Evolutionary conservation across 2,888 invertebrate species (phyloP), one percentile per base, ranked within the genome.

Genomic region (Cheilosia grossa): DNA sequence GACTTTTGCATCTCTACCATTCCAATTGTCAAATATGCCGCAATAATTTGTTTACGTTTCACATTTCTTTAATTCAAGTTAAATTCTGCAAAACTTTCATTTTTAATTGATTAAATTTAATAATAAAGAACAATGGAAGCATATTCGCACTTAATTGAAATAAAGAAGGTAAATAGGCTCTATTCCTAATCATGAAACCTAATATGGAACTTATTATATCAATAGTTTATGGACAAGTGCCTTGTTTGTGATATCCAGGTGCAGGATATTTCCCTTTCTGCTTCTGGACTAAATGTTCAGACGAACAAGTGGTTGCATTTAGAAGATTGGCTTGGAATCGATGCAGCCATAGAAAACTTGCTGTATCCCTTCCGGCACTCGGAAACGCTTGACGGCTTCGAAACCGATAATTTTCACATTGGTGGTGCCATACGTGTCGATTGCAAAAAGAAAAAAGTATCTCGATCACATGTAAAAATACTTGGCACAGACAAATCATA

Each of bases 251-350:
- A 85, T 64, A 72, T 85, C 2, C 74, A 85, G 40, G 75, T 85
- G 27, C 64, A 81, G 47, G 66, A 75, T 49, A 54, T 85, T 42
- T 47, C 17, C 5, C 30, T 81, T 2, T 27, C 70, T 2, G 56
- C 49, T 4, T 54, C 70, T 33, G 85, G 85, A 51, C 33, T 67
- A 10, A 40, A 72, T 21, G 40, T 81, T 4, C 42, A 72, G 27
- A 81, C 85, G 51, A 85, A 85, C 75, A 85, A 85, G 81, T 87
- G 87, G 87, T 56, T 87, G 51, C 85, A 87, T 24, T 69, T 81
- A 4, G 85, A 87, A 49, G 72, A 87, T 59, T 87, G 87, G 87
- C 69, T 80, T 13, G 77, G 70, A 47, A 54, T 87, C 15, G 80
- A 87, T 63, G 53, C 67, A 37, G 61, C 74, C 3, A 63, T 82